phyloP scores from a whole-genome alignment of 2,113 vertebrate species.

The Kryptolebias marmoratus region DNA sequence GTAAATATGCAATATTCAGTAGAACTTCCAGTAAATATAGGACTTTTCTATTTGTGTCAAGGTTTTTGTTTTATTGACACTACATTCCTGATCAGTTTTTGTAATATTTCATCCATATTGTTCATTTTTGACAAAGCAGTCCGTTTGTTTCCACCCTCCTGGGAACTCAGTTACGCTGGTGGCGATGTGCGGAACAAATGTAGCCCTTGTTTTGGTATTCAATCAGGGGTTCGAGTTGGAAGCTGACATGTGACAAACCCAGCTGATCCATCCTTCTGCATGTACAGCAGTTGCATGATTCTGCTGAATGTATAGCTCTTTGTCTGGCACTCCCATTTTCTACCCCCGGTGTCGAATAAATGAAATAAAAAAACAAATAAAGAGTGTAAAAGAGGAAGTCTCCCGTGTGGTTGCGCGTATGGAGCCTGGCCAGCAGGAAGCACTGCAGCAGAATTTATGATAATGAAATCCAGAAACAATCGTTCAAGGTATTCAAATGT shows the following conservation, averaged over 20 bases:
- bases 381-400: background rate
- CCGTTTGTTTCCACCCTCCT: slow-evolving; percentile 39
- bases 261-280: slow-evolving; percentile 40
- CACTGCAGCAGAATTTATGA: slow-evolving; percentile 6
- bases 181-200: background rate
- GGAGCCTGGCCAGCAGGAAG: slow-evolving; percentile 28
- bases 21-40: slow-evolving; percentile 56
- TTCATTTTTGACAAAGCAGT: slow-evolving; percentile 4
- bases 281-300: slow-evolving; percentile 66
- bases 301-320: slow-evolving; percentile 39
- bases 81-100: slow-evolving; percentile 18
- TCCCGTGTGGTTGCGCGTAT: slow-evolving; percentile 24
- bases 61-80: slow-evolving; percentile 24
- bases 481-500: no score
- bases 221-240: slow-evolving; percentile 40
- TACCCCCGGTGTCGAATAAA: slow-evolving; percentile 48
- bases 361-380: slow-evolving; percentile 43
- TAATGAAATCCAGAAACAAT: background rate
- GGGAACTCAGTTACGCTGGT: background rate
- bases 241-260: slow-evolving; percentile 52
- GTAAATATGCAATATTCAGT: slow-evolving; percentile 66
- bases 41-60: slow-evolving; percentile 32
- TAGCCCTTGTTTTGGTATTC: slow-evolving; percentile 17
- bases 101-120: background rate
- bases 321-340: slow-evolving; percentile 58